phyloP scores from a whole-genome alignment of 1,140 invertebrate species.

The Drosophila teissieri region DNA sequence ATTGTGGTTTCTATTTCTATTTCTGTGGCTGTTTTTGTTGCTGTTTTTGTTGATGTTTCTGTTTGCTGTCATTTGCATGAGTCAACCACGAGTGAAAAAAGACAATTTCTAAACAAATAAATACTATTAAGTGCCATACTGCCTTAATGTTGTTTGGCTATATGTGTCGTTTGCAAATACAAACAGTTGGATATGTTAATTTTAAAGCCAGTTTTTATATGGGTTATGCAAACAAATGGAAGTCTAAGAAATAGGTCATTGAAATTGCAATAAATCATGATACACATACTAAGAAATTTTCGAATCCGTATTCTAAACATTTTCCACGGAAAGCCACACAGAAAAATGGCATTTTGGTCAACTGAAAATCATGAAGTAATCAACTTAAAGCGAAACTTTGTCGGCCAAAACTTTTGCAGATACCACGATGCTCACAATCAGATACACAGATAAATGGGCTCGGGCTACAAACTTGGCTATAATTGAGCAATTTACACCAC shows the following conservation, averaged over 20 bases:
- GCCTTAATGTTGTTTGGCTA: too few species aligned
- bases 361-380: conserved; percentile 68
- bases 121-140: not conserved
- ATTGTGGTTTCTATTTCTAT: not conserved
- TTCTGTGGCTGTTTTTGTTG: conserved; percentile 1
- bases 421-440: conserved; percentile 21
- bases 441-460: conserved; percentile 25
- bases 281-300: conserved; percentile 7
- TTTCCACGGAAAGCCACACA: conserved; percentile 18
- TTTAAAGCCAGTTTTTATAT: too few species aligned
- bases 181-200: too few species aligned
- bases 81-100: not conserved
- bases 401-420: conserved; percentile 47
- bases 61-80: conserved; percentile 15
- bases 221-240: too few species aligned
- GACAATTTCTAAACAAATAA: not conserved
- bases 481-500: conserved; percentile 81
- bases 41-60: not conserved
- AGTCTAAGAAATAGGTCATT: too few species aligned
- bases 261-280: too few species aligned
- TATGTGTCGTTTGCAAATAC: too few species aligned
- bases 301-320: conserved; percentile 7
- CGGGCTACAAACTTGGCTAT: conserved; percentile 56
- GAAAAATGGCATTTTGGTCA: conserved; percentile 46
- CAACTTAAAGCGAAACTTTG: conserved; percentile 74